phyloP scores from a whole-genome alignment of 2,888 invertebrate species.

The Protophormia terraenovae region DNA sequence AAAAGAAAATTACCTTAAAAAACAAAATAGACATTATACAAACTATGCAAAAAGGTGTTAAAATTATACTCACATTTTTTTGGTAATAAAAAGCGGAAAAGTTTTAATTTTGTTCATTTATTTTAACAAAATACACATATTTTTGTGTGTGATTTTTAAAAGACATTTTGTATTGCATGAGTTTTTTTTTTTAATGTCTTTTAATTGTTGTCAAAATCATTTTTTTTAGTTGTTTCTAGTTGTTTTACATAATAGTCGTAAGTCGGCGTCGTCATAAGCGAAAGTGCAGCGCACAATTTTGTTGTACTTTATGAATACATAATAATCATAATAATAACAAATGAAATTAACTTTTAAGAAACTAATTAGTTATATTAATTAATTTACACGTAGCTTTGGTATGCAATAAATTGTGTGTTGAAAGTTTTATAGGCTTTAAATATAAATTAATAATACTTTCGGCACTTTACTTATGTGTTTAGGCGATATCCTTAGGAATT shows the following conservation, averaged over 20 bases:
- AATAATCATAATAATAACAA: neutral
- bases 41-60: conserved; percentile 12
- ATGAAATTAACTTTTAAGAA: neutral
- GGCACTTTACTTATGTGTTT: neutral
- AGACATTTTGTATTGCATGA: conserved; percentile 24
- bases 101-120: neutral
- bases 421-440: neutral
- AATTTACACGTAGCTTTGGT: neutral
- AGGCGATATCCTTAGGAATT: neutral
- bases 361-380: neutral
- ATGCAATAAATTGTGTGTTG: conserved; percentile 5
- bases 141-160: neutral
- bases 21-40: neutral
- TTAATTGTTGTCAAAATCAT: conserved; percentile 39
- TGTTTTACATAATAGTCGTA: conserved; percentile 53
- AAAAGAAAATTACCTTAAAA: too few relatives aligned
- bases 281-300: conserved; percentile 41
- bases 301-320: conserved; percentile 22
- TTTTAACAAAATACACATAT: conserved; percentile 22
- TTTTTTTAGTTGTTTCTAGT: neutral
- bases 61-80: conserved; percentile 22
- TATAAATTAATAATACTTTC: neutral
- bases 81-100: conserved; percentile 45
- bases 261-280: too few relatives aligned
- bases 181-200: conserved; percentile 29